Base-by-base conservation (phyloP, 2,888 invertebrate genomes). In the Aproaerema taeniolella region DNA sequence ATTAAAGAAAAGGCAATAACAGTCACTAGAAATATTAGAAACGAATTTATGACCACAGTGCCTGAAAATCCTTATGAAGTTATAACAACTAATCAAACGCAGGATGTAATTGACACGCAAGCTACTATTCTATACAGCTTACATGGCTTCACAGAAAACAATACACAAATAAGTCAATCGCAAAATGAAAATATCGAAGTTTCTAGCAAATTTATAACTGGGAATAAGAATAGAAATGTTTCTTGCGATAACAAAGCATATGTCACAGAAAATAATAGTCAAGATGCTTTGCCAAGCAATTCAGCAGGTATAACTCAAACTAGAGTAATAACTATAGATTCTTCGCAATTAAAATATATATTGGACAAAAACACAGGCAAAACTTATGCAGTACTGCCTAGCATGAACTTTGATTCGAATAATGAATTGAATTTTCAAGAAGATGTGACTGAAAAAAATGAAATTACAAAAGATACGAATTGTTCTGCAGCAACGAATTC, bases 111-210 rank as follows among this genome's bases (percentile, higher is more conserved):
- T 8, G 61, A 67, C 39, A 49, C 61, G 6, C 61, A 67, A 47
- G 46, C 51, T 41, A 59, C 63, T 1, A 8, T 54, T 20, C 10
- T 54, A 0, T 60, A 66, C 14, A 50, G 55, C 10, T 34, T 64
- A 2, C 47, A 52, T 34, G 58, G 50, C 2, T 53, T 50, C 13
- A 61, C 61, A 1, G 53, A 67, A 44, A 47, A 53, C 13, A 49
- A 48, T 11, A 61, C 63, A 0, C 67, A 75, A 36, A 57, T 59
- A 1, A 76, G 75, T 42, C 58, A 62, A 45, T 75, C 69, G 17
- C 76, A 76, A 43, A 38, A 29, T 1, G 41, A 42, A 14, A 46
- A 58, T 2, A 41, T 69, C 2, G 4, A 40, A 0, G 47, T 70
- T 24, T 46, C 60, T 1, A 48, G 58, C 4, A 60, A 61, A 38